Evolutionary conservation across 2,113 vertebrate genomes (phyloP).

Genomic region (Ursus arctos): DNA sequence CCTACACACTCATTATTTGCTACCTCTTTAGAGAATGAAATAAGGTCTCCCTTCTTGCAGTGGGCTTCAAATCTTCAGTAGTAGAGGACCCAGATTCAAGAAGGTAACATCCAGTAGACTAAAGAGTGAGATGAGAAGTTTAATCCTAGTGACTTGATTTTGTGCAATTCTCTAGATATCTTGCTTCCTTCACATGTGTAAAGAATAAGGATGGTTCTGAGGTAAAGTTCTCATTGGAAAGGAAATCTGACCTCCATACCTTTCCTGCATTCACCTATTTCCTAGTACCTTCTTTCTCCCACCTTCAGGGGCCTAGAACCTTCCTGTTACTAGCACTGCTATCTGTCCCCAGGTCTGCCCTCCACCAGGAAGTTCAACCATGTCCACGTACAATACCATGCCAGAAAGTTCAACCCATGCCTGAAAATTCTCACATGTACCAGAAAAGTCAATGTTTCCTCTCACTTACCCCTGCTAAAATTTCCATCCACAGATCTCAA

Average conservation of each 20-base stretch:
- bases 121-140: constrained; percentile 41
- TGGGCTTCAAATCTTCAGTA: background rate
- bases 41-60: background rate
- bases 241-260: background rate
- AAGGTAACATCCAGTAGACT: background rate
- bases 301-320: background rate
- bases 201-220: background rate
- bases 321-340: background rate
- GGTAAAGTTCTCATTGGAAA: background rate
- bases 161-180: background rate
- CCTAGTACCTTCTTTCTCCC: background rate
- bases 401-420: background rate
- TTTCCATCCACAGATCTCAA: background rate
- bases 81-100: background rate
- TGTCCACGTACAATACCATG: background rate
- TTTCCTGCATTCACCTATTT: background rate
- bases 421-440: background rate
- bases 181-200: background rate
- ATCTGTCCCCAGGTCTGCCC: background rate
- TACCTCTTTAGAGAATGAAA: constrained; percentile 53
- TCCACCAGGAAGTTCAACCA: background rate
- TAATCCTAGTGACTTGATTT: constrained; percentile 37
- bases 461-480: background rate
- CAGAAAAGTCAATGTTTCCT: background rate
- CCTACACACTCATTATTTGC: constrained; percentile 53